phyloP scores from a whole-genome alignment of 2,888 invertebrate species.

The Drosophila mercatorum region DNA sequence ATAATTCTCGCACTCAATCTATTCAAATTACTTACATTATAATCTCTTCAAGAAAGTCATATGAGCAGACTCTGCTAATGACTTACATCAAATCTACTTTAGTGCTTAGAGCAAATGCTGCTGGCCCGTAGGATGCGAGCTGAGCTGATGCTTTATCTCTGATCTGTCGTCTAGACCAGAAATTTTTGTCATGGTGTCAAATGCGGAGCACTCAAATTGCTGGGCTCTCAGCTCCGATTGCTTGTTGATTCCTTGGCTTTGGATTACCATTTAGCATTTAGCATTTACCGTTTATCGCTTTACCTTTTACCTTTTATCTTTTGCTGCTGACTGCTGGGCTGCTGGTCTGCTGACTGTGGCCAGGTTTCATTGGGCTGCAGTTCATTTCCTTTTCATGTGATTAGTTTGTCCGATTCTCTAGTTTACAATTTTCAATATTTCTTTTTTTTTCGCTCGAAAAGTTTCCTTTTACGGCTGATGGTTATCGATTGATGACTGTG shows the following conservation, averaged over 20 bases:
- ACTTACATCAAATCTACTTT: conserved; percentile 35
- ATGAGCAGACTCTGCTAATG: conserved; percentile 28
- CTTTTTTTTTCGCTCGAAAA: conserved; percentile 1
- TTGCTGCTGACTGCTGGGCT: not conserved
- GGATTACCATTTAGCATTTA: conserved; percentile 32
- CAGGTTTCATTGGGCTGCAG: conserved; percentile 64
- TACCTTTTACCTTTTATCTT: not conserved
- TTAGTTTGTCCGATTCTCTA: conserved; percentile 64
- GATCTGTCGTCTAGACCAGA: conserved; percentile 34
- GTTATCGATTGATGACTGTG: conserved; percentile 69
- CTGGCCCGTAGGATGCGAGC: not conserved
- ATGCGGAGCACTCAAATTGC: conserved; percentile 45
- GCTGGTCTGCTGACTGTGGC: conserved; percentile 33
- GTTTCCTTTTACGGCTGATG: conserved; percentile 37
- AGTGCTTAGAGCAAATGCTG: conserved; percentile 14
- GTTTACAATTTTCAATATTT: conserved; percentile 10
- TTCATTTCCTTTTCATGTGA: conserved; percentile 73
- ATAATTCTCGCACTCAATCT: not conserved
- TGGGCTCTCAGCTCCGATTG: conserved; percentile 18
- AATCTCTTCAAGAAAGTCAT: not conserved
- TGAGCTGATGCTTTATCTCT: conserved; percentile 13
- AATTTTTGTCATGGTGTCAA: conserved; percentile 51
- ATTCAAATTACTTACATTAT: not conserved
- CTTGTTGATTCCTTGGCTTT: conserved; percentile 53
- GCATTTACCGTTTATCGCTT: not conserved